Conservation (phyloP, 2,113 vertebrate genomes). For the Phyllopteryx taeniolatus region DNA sequence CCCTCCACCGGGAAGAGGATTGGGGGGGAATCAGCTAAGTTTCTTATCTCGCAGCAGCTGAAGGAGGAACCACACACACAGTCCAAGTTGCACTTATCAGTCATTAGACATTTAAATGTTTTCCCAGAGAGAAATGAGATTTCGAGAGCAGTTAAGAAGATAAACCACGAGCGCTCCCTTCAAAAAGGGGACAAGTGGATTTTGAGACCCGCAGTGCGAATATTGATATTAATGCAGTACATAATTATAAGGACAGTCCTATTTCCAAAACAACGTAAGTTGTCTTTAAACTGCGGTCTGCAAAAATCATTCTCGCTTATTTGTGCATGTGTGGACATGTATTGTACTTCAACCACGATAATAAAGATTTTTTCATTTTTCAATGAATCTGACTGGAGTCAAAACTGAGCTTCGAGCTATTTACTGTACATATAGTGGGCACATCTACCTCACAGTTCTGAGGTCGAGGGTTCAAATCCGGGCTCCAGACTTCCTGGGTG, state of each 20-base stretch:
- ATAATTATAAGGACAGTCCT: not conserved
- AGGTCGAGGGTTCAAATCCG: too few relatives aligned
- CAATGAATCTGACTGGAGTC: too few relatives aligned
- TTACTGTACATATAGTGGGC: too few relatives aligned
- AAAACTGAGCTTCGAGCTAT: too few relatives aligned
- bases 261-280: not conserved
- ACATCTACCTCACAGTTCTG: too few relatives aligned
- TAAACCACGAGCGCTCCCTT: slow-evolving; percentile 41
- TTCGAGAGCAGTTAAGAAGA: slow-evolving; percentile 58
- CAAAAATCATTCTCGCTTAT: too few relatives aligned
- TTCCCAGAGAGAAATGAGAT: slow-evolving; percentile 66
- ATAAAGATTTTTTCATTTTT: too few relatives aligned
- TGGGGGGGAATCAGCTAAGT: slow-evolving; percentile 14
- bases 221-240: not conserved
- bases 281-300: too few relatives aligned
- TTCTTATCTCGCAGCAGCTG: slow-evolving; percentile 55
- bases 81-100: slow-evolving; percentile 62
- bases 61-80: slow-evolving; percentile 63
- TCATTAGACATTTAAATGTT: slow-evolving; percentile 70
- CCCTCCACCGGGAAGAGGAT: slow-evolving; percentile 20
- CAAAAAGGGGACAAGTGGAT: slow-evolving; percentile 29
- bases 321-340: too few relatives aligned
- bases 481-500: too few relatives aligned
- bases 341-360: too few relatives aligned
- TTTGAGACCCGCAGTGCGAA: slow-evolving; percentile 18